phyloP scores from a whole-genome alignment of 2,797 vertebrate species.

The Chelon labrosus region DNA sequence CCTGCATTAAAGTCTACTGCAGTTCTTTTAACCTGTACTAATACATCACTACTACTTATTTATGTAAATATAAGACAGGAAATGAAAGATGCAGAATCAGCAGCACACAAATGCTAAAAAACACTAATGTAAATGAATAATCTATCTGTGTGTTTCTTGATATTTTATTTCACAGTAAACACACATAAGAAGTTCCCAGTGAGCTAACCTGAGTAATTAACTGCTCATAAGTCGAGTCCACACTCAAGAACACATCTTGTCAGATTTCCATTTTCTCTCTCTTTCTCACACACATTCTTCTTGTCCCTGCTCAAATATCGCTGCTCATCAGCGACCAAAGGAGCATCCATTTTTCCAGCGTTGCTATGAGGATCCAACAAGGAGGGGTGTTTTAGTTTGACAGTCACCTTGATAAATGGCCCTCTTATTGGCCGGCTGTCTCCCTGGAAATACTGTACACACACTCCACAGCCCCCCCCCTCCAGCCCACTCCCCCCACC shows the following conservation, averaged over 20 bases:
- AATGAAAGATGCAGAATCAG: no score
- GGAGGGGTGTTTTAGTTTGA: constrained; percentile 64
- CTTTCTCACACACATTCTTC: constrained; percentile 14
- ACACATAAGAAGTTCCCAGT: no score
- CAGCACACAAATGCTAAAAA: no score
- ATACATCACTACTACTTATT: no score
- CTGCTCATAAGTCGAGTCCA: neutral
- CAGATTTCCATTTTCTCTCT: neutral
- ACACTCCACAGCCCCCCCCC: constrained; percentile 12
- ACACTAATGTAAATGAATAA: no score
- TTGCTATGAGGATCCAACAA: constrained; percentile 71
- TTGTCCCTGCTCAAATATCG: constrained; percentile 53
- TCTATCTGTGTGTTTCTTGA: no score
- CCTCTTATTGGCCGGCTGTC: constrained; percentile 64
- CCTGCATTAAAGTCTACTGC: no score
- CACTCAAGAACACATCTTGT: neutral
- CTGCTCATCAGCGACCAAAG: constrained; percentile 49
- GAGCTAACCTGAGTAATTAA: no score
- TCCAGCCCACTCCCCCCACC: constrained; percentile 36
- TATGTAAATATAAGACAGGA: no score
- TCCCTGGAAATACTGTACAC: constrained; percentile 72
- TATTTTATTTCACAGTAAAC: no score
- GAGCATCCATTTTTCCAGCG: constrained; percentile 68
- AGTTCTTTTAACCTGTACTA: no score
- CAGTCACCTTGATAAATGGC: constrained; percentile 82